phyloP scores from a whole-genome alignment of 30 jellyfish, hydroid and myxozoan species.

The Hydractinia symbiolongicarpus region DNA sequence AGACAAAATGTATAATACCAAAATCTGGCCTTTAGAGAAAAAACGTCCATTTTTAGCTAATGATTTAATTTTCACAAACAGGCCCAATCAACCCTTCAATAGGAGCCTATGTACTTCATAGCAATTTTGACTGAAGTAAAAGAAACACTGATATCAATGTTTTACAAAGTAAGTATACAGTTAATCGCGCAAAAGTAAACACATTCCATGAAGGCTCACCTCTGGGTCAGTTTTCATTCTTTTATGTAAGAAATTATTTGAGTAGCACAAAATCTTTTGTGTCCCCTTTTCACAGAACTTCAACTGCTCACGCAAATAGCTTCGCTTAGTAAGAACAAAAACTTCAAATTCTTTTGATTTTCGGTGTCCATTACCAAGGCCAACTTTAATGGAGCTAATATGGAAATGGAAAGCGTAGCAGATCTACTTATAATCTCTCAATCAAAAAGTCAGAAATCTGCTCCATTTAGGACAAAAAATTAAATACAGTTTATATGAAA shows the following conservation, averaged over 20 bases:
- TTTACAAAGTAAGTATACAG: background rate
- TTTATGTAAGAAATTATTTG: conserved; percentile 80
- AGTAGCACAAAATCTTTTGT: conserved; percentile 55
- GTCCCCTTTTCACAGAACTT: conserved; percentile 82
- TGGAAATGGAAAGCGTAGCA: background rate
- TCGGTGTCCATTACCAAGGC: conserved; percentile 87
- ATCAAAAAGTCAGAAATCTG: no score
- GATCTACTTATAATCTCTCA: no score
- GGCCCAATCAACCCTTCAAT: no score
- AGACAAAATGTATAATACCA: no score
- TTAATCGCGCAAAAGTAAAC: background rate
- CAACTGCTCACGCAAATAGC: conserved; percentile 38
- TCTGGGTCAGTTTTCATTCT: conserved; percentile 82
- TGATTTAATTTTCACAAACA: no score
- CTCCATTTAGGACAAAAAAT: no score
- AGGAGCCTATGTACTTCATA: no score
- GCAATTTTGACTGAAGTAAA: no score
- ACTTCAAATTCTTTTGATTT: conserved; percentile 73
- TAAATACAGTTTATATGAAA: no score
- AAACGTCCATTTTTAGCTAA: no score
- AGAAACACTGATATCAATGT: background rate
- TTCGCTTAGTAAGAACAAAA: conserved; percentile 62
- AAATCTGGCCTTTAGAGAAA: no score
- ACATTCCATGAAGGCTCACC: conserved; percentile 29
- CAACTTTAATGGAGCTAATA: conserved; percentile 27